Evolutionary conservation across 2,113 vertebrate genomes (phyloP), one percentile per base, ranked within the genome.

Genomic region (Rattus rattus): DNA sequence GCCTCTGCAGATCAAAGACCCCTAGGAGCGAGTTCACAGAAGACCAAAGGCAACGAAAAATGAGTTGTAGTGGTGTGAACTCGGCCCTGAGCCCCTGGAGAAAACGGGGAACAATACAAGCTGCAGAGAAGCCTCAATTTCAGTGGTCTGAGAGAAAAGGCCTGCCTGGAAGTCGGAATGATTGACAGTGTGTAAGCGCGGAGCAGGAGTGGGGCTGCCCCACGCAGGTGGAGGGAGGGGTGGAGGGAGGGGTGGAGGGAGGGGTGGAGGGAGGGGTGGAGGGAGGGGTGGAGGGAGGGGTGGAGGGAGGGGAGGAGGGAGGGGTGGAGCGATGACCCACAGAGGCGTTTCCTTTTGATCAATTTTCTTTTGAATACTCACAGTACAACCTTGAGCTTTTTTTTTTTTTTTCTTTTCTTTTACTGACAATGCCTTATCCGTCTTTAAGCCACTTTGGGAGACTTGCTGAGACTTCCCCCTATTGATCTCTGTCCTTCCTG

Each of bases 31-130:
- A 22, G 52, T 47, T 67, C n/a, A 77, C 73, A 61, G n/a, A 67
- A 59, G 47, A 81, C 43, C 33, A 95, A 92, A 72, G n/a, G 33
- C 92, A 94, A 92, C 70, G 10, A 28, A 43, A 52, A 79, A 39
- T 10, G 2, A 28, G 0, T 72, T 76, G 65, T 83, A 70, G 77
- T 54, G n/a, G 69, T 5, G 0, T 1, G 54, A 47, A 65, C 61
- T 65, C 65, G 69, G 24, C 54, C 20, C n/a, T 92, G 77, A 85
- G 13, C 61, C 52, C 26, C 69, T 73, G 59, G 72, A 70, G 67
- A 87, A 77, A 94, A 92, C 13, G 12, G 83, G 39, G 49, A 65
- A 61, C 36, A 93, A n/a, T 5, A 26, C 56, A 47, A 20, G 47
- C 12, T 24, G 30, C 30, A 72, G 39, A 90, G 17, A 20, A 65